Percentiles rank a stretch among this genome's conserved stretches.
These are phyloP conservation scores for Pavo muticus DNA, from an alignment of 2,113 vertebrate genomes.

Conservation along the genomic window DNA sequence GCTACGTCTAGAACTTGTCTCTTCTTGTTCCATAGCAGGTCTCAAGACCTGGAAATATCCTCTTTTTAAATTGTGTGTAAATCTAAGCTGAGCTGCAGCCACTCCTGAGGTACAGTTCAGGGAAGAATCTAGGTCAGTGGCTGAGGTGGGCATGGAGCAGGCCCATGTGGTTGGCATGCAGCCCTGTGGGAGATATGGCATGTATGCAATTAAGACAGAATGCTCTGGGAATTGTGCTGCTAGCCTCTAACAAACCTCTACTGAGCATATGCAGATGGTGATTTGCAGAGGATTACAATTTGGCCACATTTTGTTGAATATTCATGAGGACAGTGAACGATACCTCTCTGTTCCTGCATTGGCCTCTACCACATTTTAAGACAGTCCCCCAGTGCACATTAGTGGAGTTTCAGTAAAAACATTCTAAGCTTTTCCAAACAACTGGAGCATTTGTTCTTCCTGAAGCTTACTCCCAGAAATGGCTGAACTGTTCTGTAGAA, in stretches of 20 bases:
- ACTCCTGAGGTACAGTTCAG: constrained; percentile 26
- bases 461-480: neutral
- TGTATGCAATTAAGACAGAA: constrained; percentile 72
- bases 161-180: constrained; percentile 66
- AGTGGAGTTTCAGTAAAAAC: constrained; percentile 18
- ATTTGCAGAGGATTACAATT: constrained; percentile 73
- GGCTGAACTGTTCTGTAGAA: neutral
- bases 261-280: constrained; percentile 69
- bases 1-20: neutral
- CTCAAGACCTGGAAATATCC: neutral
- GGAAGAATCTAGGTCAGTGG: constrained; percentile 55
- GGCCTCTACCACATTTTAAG: constrained; percentile 61
- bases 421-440: constrained; percentile 14
- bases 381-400: constrained; percentile 32
- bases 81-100: neutral
- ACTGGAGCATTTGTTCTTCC: constrained; percentile 16
- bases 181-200: constrained; percentile 67
- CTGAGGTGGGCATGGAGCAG: constrained; percentile 59
- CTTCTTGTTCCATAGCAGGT: neutral
- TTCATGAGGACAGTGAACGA: constrained; percentile 72
- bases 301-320: constrained; percentile 72
- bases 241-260: constrained; percentile 63
- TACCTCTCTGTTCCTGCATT: constrained; percentile 60
- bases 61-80: neutral
- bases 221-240: constrained; percentile 72